phyloP scores from a whole-genome alignment of 2,888 invertebrate genomes.

The Ormyrus labotus region DNA sequence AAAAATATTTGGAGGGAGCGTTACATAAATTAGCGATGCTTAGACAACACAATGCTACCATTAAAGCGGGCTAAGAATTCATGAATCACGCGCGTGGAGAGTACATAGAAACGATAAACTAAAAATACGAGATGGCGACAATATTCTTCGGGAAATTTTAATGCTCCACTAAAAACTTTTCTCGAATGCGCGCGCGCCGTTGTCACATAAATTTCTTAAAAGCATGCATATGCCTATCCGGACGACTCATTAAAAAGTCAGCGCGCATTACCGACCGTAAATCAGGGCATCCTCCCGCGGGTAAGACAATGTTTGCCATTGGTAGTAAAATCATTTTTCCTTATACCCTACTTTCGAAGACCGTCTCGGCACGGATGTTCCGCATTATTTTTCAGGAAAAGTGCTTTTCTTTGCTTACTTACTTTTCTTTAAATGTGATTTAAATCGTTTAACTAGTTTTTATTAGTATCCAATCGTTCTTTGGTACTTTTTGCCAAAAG shows the following conservation, averaged over 20 bases:
- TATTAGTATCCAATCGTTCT: no score
- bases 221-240: not conserved
- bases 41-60: not conserved
- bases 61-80: conserved; percentile 13
- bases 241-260: conserved; percentile 28
- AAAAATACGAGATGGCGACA: conserved; percentile 45
- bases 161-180: conserved; percentile 49
- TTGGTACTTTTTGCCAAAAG: no score
- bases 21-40: not conserved
- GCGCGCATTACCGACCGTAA: conserved; percentile 16
- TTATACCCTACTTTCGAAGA: not conserved
- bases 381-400: not conserved
- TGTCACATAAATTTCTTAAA: conserved; percentile 48
- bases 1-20: not conserved
- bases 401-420: no score
- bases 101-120: conserved; percentile 33
- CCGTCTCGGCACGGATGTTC: not conserved
- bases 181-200: not conserved
- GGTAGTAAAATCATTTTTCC: not conserved
- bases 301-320: conserved; percentile 20
- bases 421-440: no score
- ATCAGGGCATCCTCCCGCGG: conserved; percentile 17
- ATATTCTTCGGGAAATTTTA: conserved; percentile 40
- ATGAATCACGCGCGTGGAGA: conserved; percentile 34
- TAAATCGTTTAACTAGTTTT: no score